Conservation (phyloP, 2,888 invertebrate species). For the Callosobruchus maculatus region DNA sequence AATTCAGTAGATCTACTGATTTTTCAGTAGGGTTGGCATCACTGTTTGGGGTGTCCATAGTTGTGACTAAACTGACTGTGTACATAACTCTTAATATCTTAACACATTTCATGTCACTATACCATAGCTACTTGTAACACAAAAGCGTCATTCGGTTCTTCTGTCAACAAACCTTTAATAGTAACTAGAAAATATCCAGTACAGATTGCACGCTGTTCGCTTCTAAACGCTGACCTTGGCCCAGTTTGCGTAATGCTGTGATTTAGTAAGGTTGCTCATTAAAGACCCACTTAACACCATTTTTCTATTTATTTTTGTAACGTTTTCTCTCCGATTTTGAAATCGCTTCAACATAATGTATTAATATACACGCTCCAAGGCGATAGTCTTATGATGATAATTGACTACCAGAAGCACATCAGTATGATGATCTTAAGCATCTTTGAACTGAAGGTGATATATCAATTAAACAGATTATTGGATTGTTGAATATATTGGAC, state of each 20-base stretch:
- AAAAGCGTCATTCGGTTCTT: not conserved
- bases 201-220: not conserved
- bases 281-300: not conserved
- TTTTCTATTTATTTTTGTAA: not conserved
- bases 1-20: too few relatives aligned
- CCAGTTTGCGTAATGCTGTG: not conserved
- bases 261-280: not conserved
- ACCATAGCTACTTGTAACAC: not conserved
- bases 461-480: too few relatives aligned
- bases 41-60: too few relatives aligned
- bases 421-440: not conserved
- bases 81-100: too few relatives aligned
- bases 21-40: too few relatives aligned
- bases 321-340: not conserved
- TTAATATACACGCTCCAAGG: not conserved
- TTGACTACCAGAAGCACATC: not conserved
- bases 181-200: not conserved
- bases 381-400: not conserved
- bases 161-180: not conserved
- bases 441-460: too few relatives aligned
- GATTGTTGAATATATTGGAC: too few relatives aligned
- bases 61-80: too few relatives aligned
- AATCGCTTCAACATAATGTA: not conserved
- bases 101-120: too few relatives aligned
- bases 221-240: not conserved